Percentiles rank a stretch among this genome's conserved stretches.
These are phyloP conservation scores for Ptychoptera contaminata DNA, from an alignment of 2,888 invertebrate species.

Conservation along the genomic window DNA sequence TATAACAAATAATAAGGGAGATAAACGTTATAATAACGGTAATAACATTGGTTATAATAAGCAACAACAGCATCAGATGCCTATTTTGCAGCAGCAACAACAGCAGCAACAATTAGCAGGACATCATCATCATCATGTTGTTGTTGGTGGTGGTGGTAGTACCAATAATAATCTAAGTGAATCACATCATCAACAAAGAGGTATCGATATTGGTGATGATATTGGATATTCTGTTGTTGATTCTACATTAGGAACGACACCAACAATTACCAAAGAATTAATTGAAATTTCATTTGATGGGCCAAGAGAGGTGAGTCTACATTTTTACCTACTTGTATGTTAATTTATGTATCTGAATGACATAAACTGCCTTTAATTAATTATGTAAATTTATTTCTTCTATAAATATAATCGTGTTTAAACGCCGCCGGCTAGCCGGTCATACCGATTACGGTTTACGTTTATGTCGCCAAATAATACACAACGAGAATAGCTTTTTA, in stretches of 20 bases:
- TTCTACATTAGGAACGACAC: constrained; percentile 9
- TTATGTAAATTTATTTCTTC: no score
- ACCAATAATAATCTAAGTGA: constrained; percentile 13
- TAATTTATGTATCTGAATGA: no score
- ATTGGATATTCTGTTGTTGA: neutral
- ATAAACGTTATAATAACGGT: no score
- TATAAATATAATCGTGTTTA: no score
- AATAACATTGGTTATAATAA: no score
- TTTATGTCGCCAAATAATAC: no score
- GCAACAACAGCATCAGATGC: constrained; percentile 16
- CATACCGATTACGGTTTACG: no score
- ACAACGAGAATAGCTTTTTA: no score
- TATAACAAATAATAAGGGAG: no score
- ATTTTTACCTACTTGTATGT: neutral
- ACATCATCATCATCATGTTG: constrained; percentile 10
- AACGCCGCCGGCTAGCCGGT: no score
- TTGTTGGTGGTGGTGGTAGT: constrained; percentile 6
- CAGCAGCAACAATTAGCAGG: constrained; percentile 12
- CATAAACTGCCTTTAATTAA: no score
- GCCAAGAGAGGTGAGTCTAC: constrained; percentile 9
- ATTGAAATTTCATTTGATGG: constrained; percentile 10
- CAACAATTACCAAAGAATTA: constrained; percentile 5
- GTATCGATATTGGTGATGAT: no score
- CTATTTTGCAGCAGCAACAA: constrained; percentile 11
- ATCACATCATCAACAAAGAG: constrained; percentile 6